Evolutionary conservation across 2,797 vertebrate species (phyloP).

Genomic region (Anabas testudineus): DNA sequence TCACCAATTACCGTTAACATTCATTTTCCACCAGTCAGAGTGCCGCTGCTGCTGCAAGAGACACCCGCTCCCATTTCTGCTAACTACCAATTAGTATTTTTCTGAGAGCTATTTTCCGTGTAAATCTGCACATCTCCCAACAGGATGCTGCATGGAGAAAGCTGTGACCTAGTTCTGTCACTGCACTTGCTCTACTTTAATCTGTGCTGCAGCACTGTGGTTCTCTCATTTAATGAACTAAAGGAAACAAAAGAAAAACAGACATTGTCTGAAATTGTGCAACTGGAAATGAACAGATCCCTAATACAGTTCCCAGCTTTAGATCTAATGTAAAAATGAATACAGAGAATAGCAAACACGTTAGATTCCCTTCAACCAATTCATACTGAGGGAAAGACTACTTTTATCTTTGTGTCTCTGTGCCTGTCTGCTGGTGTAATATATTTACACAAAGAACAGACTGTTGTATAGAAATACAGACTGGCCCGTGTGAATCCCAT

Average conservation of each 20-base stretch:
- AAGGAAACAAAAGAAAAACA: constrained; percentile 36
- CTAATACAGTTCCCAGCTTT: constrained; percentile 6
- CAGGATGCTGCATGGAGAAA: constrained; percentile 56
- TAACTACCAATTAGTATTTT: constrained; percentile 71
- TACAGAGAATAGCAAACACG: not conserved
- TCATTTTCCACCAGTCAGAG: not conserved
- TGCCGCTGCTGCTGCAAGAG: constrained; percentile 35
- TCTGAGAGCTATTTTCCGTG: constrained; percentile 60
- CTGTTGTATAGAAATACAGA: not conserved
- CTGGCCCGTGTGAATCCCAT: constrained; percentile 24
- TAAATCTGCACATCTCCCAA: constrained; percentile 71
- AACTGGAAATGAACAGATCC: constrained; percentile 21
- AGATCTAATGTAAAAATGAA: constrained; percentile 25
- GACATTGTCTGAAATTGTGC: constrained; percentile 12
- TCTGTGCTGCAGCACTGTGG: constrained; percentile 43
- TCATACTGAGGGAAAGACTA: constrained; percentile 12
- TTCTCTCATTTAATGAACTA: constrained; percentile 45
- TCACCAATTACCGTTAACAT: constrained; percentile 37
- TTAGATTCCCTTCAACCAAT: constrained; percentile 5
- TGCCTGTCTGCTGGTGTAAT: constrained; percentile 6
- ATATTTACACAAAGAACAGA: not conserved
- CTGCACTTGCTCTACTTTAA: constrained; percentile 53
- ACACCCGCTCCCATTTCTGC: constrained; percentile 51
- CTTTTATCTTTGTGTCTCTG: constrained; percentile 16
- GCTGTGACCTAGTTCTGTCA: constrained; percentile 82